Conservation (phyloP, 2,113 vertebrate genomes). For the Cyrtonyx montezumae region DNA sequence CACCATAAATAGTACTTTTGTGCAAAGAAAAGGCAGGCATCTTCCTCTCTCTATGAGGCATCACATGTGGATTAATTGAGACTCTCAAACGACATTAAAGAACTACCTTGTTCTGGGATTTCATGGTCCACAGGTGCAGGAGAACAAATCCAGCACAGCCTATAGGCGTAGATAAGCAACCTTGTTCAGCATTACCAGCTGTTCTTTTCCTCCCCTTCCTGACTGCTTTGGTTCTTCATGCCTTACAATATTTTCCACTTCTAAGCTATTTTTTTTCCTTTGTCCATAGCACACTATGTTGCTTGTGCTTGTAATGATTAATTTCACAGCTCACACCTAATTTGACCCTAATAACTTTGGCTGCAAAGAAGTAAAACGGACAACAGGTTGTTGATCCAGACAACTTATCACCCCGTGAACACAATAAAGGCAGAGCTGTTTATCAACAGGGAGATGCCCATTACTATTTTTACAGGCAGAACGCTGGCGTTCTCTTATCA, state of each 20-base stretch:
- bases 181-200: neutral
- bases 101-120: neutral
- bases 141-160: neutral
- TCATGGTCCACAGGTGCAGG: neutral
- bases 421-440: slow-evolving; percentile 54
- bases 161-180: neutral
- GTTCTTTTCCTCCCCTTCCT: neutral
- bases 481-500: slow-evolving; percentile 50
- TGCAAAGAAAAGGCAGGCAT: neutral
- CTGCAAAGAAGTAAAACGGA: neutral
- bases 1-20: neutral
- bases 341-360: slow-evolving; percentile 23
- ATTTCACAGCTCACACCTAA: slow-evolving; percentile 1
- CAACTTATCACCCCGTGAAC: slow-evolving; percentile 10
- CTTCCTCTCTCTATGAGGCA: neutral
- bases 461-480: slow-evolving; percentile 61
- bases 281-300: neutral
- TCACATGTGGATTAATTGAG: neutral
- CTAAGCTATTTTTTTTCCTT: neutral
- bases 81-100: neutral
- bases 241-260: neutral
- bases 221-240: neutral
- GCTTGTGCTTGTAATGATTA: slow-evolving; percentile 5
- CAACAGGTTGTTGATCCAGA: slow-evolving; percentile 32
- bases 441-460: slow-evolving; percentile 57